Percentiles rank a stretch among this genome's conserved stretches.
Conservation (phyloP, 2,888 invertebrate species). For the Melitaea athalia region DNA sequence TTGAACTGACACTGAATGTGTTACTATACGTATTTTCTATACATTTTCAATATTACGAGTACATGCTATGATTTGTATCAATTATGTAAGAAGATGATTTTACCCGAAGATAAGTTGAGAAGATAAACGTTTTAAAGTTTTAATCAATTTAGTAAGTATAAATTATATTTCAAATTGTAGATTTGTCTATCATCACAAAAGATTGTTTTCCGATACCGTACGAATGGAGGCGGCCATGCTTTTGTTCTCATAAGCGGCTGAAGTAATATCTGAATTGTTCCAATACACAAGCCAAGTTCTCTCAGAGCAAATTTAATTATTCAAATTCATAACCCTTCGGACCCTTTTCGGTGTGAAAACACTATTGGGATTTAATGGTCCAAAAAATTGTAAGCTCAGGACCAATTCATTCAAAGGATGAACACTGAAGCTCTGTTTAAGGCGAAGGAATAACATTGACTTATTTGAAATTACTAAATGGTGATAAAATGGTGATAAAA, state of each 20-base stretch:
- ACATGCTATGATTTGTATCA: too few relatives aligned
- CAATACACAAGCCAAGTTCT: slow-evolving; percentile 22
- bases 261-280: slow-evolving; percentile 31
- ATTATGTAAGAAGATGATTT: too few relatives aligned
- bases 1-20: too few relatives aligned
- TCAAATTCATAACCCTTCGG: slow-evolving; percentile 18
- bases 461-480: background rate
- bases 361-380: slow-evolving; percentile 17
- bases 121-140: too few relatives aligned
- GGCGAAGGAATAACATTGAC: background rate
- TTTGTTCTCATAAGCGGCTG: slow-evolving; percentile 52
- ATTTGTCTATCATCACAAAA: slow-evolving; percentile 52
- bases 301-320: slow-evolving; percentile 29
- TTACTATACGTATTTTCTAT: too few relatives aligned
- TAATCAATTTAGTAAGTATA: slow-evolving; percentile 43
- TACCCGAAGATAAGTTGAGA: too few relatives aligned
- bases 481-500: background rate
- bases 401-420: background rate
- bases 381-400: background rate
- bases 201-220: slow-evolving; percentile 55
- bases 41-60: too few relatives aligned
- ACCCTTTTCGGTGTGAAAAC: slow-evolving; percentile 20
- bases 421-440: background rate
- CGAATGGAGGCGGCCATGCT: slow-evolving; percentile 41
- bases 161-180: slow-evolving; percentile 57